phyloP scores from a whole-genome alignment of 2,888 invertebrate species.

The Apamea sordens region DNA sequence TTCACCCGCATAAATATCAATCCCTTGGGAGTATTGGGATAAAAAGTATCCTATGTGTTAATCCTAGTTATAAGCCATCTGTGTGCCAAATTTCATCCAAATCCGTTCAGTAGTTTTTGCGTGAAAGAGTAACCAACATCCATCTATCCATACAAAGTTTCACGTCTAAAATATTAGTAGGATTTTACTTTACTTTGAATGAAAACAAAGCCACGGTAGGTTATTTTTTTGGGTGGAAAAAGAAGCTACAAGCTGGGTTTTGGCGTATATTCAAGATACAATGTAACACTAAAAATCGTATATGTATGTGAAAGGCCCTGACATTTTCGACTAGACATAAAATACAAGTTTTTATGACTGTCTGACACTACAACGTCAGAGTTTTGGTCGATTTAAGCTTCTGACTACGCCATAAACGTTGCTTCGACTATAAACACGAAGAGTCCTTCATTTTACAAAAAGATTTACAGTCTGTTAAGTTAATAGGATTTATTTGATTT shows the following conservation, averaged over 20 bases:
- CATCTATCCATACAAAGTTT: too few species aligned
- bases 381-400: conserved; percentile 44
- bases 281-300: conserved; percentile 11
- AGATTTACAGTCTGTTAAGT: background rate
- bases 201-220: background rate
- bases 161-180: too few species aligned
- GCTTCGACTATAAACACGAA: conserved; percentile 40
- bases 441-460: conserved; percentile 12
- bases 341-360: conserved; percentile 52
- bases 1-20: too few species aligned
- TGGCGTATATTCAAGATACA: conserved; percentile 4
- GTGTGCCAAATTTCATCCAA: too few species aligned
- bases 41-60: too few species aligned
- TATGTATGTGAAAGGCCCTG: conserved; percentile 7
- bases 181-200: background rate
- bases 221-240: background rate
- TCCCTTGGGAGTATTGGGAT: too few species aligned
- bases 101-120: too few species aligned
- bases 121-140: too few species aligned
- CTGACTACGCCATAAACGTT: conserved; percentile 45
- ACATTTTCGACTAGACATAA: conserved; percentile 49
- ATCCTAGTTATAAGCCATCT: too few species aligned
- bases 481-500: background rate
- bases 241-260: background rate
- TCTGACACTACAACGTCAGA: conserved; percentile 44